phyloP scores from a whole-genome alignment of 2,797 vertebrate species.

The Ammospiza maritima region DNA sequence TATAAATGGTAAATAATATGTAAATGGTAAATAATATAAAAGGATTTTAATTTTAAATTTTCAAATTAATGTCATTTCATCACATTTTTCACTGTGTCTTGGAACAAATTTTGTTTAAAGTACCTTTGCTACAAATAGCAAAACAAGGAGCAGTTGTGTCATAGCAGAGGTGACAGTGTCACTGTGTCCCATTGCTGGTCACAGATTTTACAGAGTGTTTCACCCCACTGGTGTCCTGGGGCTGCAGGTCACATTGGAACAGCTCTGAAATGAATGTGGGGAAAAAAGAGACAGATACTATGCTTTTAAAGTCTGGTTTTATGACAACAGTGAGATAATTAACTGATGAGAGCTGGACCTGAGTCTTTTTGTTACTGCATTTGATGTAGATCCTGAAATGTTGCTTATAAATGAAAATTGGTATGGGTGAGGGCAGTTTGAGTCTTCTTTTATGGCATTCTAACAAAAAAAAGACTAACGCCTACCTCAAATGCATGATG shows the following conservation, averaged over 20 bases:
- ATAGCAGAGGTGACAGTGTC: too few species aligned
- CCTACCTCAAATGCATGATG: neutral
- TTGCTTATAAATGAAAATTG: neutral
- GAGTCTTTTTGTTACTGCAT: neutral
- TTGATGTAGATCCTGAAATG: neutral
- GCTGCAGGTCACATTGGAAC: neutral
- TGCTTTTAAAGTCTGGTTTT: neutral
- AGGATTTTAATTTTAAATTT: neutral
- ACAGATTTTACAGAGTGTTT: neutral
- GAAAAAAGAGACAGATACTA: rapidly evolving
- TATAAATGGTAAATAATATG: neutral
- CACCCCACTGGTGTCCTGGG: neutral
- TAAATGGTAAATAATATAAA: neutral
- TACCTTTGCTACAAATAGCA: neutral
- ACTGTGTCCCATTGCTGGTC: neutral
- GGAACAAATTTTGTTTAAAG: neutral
- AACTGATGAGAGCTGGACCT: neutral
- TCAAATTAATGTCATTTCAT: neutral
- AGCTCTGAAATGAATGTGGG: neutral
- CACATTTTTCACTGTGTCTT: neutral
- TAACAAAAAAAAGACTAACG: neutral
- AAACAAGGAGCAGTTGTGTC: neutral
- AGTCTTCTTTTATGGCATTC: neutral
- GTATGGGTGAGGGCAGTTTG: neutral
- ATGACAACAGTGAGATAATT: neutral